These are phyloP conservation scores for Exocentrus adspersus DNA, from an alignment of 2,888 invertebrate species.

Conservation along the genomic window DNA sequence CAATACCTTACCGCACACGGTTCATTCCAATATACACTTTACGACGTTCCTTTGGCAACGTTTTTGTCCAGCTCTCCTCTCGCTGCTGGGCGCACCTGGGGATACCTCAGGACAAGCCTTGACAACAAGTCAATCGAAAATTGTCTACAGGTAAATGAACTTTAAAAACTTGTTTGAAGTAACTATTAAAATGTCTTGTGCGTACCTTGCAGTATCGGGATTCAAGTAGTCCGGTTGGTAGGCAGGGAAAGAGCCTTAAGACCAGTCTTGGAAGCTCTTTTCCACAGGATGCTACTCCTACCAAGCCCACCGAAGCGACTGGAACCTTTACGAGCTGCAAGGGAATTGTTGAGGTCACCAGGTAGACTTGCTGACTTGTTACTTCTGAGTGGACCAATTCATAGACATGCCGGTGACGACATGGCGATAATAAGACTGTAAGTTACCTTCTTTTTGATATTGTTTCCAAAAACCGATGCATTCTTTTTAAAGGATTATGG, in stretches of 20 bases:
- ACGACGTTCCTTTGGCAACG: constrained; percentile 92
- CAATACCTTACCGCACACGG: constrained; percentile 83
- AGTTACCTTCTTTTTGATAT: constrained; percentile 57
- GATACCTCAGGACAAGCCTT: constrained; percentile 81
- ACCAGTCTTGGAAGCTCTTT: constrained; percentile 91
- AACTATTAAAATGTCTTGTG: no score
- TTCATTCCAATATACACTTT: constrained; percentile 85
- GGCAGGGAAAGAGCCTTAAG: constrained; percentile 88
- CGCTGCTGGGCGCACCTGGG: constrained; percentile 87
- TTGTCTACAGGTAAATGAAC: constrained; percentile 80
- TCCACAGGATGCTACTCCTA: constrained; percentile 91
- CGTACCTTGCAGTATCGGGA: constrained; percentile 94
- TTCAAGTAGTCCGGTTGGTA: constrained; percentile 87
- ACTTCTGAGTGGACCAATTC: constrained; percentile 70
- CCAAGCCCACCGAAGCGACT: constrained; percentile 86
- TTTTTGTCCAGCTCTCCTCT: constrained; percentile 89
- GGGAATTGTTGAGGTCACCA: constrained; percentile 83
- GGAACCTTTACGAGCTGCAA: constrained; percentile 84
- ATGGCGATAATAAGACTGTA: constrained; percentile 86
- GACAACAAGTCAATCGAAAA: constrained; percentile 86
- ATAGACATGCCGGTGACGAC: constrained; percentile 76
- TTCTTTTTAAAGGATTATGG: constrained; percentile 79
- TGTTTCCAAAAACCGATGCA: background rate
- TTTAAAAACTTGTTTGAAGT: no score
- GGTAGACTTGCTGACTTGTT: constrained; percentile 79